Evolutionary conservation across 2,888 invertebrate species (phyloP), one percentile per base, ranked within the genome.

Genomic region (Zeuzera pyrina): DNA sequence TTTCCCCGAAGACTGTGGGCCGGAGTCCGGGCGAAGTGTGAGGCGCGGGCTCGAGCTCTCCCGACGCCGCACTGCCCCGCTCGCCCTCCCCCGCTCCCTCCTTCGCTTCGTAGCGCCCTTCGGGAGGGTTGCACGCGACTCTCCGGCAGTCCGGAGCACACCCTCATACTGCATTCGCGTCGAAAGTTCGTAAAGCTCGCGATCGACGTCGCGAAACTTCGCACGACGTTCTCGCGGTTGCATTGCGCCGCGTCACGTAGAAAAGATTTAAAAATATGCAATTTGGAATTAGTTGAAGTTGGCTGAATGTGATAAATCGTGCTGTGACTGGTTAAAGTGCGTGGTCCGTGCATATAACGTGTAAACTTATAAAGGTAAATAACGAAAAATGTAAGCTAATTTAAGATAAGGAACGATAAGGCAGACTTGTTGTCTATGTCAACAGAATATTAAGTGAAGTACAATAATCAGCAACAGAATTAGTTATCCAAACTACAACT

Each of bases 1-100:
- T 70, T 69, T 72, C 69, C 69, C 68, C 52, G 57, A 67, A 67
- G 72, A 67, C 52, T 16, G 12, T 10, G 24, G 4, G 24, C 52
- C 49, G 35, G 39, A 54, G 40, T 43, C 42, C 47, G 47, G 40
- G 46, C 42, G 38, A n/a, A n/a, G n/a, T n/a, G n/a, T n/a, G n/a
- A n/a, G n/a, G n/a, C n/a, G n/a, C n/a, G n/a, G 41, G 40, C 42
- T 40, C 40, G 30, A 29, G 28, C 34, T 15, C 30, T 14, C 33
- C 31, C 24, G 31, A 19, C 33, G 34, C 33, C 36, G 28, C 29
- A 33, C 31, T 12, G 34, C 19, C 38, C 31, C 15, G 22, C 28
- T 14, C 22, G 14, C 22, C 6, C 36, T 30, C 34, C 31, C 27
- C 34, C 27, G 5, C 31, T 32, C 30, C 15, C 30, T 34, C 26